phyloP scores from a whole-genome alignment of 2,113 vertebrate species.

The Laticauda colubrina region DNA sequence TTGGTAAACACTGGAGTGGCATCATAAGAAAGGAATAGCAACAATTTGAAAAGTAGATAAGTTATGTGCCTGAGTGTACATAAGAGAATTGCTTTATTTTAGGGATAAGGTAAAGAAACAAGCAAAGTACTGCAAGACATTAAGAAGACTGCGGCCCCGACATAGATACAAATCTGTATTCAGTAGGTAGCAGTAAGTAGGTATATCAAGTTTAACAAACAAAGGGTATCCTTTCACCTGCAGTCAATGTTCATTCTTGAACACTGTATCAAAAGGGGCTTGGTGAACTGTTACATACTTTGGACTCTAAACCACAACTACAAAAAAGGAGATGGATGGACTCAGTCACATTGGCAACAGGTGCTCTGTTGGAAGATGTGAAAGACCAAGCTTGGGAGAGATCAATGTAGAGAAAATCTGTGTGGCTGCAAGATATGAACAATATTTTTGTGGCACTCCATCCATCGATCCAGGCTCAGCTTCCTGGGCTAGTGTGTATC shows the following conservation, averaged over 20 bases:
- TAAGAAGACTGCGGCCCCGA: neutral
- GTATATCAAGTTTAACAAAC: neutral
- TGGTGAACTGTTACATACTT: neutral
- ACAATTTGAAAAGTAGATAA: neutral
- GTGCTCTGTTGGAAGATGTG: neutral
- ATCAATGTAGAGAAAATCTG: neutral
- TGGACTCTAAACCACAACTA: neutral
- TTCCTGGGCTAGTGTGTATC: neutral
- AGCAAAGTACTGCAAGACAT: neutral
- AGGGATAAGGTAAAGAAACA: neutral
- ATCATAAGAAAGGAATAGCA: neutral
- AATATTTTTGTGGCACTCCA: neutral
- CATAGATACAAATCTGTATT: neutral
- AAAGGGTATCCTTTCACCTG: neutral
- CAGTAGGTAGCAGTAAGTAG: neutral
- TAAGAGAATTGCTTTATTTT: neutral
- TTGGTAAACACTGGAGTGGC: neutral
- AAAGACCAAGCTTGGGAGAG: neutral
- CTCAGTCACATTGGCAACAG: neutral
- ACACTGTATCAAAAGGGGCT: neutral
- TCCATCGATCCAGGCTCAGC: neutral
- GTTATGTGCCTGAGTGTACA: neutral
- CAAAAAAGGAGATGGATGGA: neutral
- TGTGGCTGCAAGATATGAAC: neutral
- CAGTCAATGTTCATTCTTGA: neutral